Evolutionary conservation across 1,140 invertebrate genomes (phyloP).

Genomic region (Maniola jurtina): DNA sequence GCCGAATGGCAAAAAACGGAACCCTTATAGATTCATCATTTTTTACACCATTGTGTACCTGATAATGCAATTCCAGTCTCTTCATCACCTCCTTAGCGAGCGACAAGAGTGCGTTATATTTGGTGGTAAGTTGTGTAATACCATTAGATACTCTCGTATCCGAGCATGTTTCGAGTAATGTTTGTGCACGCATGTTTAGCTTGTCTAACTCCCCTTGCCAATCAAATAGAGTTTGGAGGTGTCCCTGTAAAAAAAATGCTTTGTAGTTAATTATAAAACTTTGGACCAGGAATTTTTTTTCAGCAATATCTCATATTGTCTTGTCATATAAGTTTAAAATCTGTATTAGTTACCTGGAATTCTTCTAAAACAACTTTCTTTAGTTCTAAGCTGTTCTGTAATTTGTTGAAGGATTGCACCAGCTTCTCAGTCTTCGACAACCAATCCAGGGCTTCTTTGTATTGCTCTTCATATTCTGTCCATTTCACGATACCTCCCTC

Average conservation of each 20-base stretch:
- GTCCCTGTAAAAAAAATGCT: slow-evolving; percentile 71
- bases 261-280: not conserved
- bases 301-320: not conserved
- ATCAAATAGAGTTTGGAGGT: slow-evolving; percentile 94
- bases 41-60: slow-evolving; percentile 71
- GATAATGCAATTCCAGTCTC: slow-evolving; percentile 92
- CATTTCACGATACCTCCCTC: slow-evolving; percentile 95
- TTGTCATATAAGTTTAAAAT: not conserved
- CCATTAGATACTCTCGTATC: slow-evolving; percentile 96
- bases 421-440: slow-evolving; percentile 91
- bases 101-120: slow-evolving; percentile 95
- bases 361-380: slow-evolving; percentile 94
- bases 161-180: slow-evolving; percentile 93
- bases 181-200: slow-evolving; percentile 94
- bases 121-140: slow-evolving; percentile 95
- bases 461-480: slow-evolving; percentile 97
- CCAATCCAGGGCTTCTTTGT: slow-evolving; percentile 93
- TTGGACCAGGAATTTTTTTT: not conserved
- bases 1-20: too few species aligned
- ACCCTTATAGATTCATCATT: too few species aligned
- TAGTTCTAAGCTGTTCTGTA: slow-evolving; percentile 92
- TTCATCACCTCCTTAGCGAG: slow-evolving; percentile 96
- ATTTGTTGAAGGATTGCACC: slow-evolving; percentile 93
- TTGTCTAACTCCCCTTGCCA: slow-evolving; percentile 96
- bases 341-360: slow-evolving; percentile 83